Evolutionary conservation across 2,888 invertebrate species (phyloP).

Genomic region (Iphiclides podalirius): DNA sequence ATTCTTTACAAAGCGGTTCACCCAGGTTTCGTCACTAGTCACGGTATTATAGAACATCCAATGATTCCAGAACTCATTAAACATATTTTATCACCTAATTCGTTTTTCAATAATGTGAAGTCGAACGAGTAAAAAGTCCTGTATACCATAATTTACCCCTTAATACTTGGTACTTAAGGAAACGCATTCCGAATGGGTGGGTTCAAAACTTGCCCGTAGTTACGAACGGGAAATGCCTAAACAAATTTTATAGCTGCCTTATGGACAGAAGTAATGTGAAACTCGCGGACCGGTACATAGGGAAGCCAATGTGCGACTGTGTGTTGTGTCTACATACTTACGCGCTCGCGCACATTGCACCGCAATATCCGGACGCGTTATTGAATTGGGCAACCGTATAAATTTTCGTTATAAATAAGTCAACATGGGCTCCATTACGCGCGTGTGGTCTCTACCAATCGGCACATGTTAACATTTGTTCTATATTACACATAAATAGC

Average conservation of each 20-base stretch:
- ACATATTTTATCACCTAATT: too few species aligned
- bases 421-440: constrained; percentile 14
- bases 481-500: constrained; percentile 3
- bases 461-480: constrained; percentile 9
- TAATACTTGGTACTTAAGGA: too few species aligned
- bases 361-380: constrained; percentile 22
- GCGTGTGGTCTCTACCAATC: constrained; percentile 16
- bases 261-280: constrained; percentile 1
- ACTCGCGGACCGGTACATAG: background rate
- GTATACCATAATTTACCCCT: too few species aligned
- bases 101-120: too few species aligned
- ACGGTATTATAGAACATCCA: too few species aligned
- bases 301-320: too few species aligned
- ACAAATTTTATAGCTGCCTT: constrained; percentile 11
- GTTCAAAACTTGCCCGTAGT: background rate
- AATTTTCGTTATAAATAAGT: constrained; percentile 25
- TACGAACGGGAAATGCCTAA: constrained; percentile 14
- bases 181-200: too few species aligned
- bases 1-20: too few species aligned
- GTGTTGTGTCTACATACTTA: background rate
- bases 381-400: constrained; percentile 23
- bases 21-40: too few species aligned
- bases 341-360: constrained; percentile 16
- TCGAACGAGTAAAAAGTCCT: too few species aligned
- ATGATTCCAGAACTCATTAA: too few species aligned